Evolutionary conservation across 2,888 invertebrate genomes (phyloP), one percentile per base, ranked within the genome.

Genomic region (Coenonympha glycerion): DNA sequence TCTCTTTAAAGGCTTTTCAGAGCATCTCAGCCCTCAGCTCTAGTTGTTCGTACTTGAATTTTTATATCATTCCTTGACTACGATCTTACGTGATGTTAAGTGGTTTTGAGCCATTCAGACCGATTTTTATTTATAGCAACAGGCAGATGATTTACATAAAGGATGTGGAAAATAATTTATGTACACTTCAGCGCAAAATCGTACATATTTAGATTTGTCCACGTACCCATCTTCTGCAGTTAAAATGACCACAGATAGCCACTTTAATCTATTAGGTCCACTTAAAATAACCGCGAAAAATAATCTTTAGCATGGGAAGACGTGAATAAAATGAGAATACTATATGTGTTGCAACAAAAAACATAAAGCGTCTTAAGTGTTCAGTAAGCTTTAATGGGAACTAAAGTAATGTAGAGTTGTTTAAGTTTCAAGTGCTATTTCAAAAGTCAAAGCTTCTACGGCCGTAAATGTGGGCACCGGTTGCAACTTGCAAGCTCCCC

Each of bases 401-500:
- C 30, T 44, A 31, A 37, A 37, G 24, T 41, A n/a, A 21, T 8
- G 8, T 3, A 26, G n/a, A n/a, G n/a, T n/a, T n/a, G n/a, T n/a
- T n/a, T n/a, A n/a, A 11, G 24, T 37, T 28, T 34, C 28, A 19
- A 42, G n/a, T 22, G 30, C 11, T 37, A 42, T 31, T 44, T 21
- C 21, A 16, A 16, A 34, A 34, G 42, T 36, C 9, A 39, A 49
- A 49, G 37, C 31, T 49, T n/a, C 34, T 4, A 22, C 11, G 26
- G 15, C 26, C 41, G 22, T 47, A 13, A 47, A 47, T 30, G 47
- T 39, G 33, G 47, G 28, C 26, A 53, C 40, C 44, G 47, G 52
- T 52, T 56, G 50, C 36, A 66, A 57, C 49, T 52, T 56, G 50
- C 36, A 66, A 57, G 55, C 71, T 68, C 73, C 75, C 71, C 76